A percentile compares a stretch with the other conserved stretches of the same genome.
phyloP scores from a whole-genome alignment of 2,888 invertebrate genomes.

The Ametastegia equiseti region DNA sequence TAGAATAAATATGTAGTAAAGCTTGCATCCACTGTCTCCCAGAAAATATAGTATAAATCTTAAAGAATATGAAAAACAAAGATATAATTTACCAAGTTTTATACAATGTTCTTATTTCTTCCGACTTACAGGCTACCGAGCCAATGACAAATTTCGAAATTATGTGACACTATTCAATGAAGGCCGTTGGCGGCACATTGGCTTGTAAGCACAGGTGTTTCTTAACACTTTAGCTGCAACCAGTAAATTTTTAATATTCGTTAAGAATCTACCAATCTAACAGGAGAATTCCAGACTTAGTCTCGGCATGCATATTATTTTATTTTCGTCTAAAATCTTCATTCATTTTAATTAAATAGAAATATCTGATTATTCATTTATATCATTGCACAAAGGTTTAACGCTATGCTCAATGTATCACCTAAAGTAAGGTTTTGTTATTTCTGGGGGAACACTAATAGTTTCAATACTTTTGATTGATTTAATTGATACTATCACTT shows the following conservation, averaged over 20 bases:
- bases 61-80: neutral
- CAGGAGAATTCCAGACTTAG: neutral
- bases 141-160: neutral
- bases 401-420: too few relatives aligned
- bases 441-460: neutral
- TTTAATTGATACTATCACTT: too few relatives aligned
- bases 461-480: neutral
- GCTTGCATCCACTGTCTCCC: neutral
- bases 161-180: neutral
- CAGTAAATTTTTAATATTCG: neutral
- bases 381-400: too few relatives aligned
- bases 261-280: neutral
- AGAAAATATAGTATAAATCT: neutral
- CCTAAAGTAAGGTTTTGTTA: too few relatives aligned
- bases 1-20: neutral
- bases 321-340: neutral
- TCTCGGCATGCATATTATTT: neutral
- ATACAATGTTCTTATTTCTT: neutral
- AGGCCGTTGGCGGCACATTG: neutral
- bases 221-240: neutral
- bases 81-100: neutral
- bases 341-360: neutral
- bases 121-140: neutral
- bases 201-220: constrained; percentile 10
- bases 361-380: too few relatives aligned